Percentiles rank a stretch among this genome's conserved stretches.
phyloP scores from a whole-genome alignment of 2,888 invertebrate species.

The Flabesymbios commensalis region DNA sequence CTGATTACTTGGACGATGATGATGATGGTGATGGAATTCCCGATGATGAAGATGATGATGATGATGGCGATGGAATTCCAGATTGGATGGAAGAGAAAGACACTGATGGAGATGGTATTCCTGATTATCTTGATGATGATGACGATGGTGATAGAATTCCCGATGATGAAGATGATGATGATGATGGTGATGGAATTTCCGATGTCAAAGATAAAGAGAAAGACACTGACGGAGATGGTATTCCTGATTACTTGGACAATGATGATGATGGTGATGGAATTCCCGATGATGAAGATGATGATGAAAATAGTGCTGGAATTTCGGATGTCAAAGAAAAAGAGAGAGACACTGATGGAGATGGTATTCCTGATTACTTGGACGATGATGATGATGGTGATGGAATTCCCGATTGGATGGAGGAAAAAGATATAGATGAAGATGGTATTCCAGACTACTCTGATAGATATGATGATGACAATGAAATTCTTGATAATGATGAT shows the following conservation, averaged over 20 bases:
- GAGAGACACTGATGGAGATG: slow-evolving; percentile 46
- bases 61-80: slow-evolving; percentile 38
- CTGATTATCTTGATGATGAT: slow-evolving; percentile 32
- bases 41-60: slow-evolving; percentile 38
- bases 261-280: slow-evolving; percentile 37
- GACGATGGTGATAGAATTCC: slow-evolving; percentile 40
- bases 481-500: slow-evolving; percentile 44
- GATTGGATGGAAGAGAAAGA: slow-evolving; percentile 29
- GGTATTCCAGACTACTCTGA: slow-evolving; percentile 28
- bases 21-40: slow-evolving; percentile 31
- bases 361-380: slow-evolving; percentile 45
- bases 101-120: slow-evolving; percentile 32
- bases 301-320: slow-evolving; percentile 44
- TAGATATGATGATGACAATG: slow-evolving; percentile 41
- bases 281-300: slow-evolving; percentile 26
- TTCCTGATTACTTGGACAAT: slow-evolving; percentile 41
- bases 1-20: slow-evolving; percentile 39
- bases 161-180: slow-evolving; percentile 19
- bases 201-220: slow-evolving; percentile 5
- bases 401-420: slow-evolving; percentile 39
- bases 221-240: slow-evolving; percentile 42
- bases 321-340: slow-evolving; percentile 42
- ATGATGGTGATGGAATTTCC: slow-evolving; percentile 13
- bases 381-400: slow-evolving; percentile 42
- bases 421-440: slow-evolving; percentile 38